Evolutionary conservation across 1,140 invertebrate species (phyloP), one percentile per base, ranked within the genome.

Genomic region (Sesamia nonagrioides): DNA sequence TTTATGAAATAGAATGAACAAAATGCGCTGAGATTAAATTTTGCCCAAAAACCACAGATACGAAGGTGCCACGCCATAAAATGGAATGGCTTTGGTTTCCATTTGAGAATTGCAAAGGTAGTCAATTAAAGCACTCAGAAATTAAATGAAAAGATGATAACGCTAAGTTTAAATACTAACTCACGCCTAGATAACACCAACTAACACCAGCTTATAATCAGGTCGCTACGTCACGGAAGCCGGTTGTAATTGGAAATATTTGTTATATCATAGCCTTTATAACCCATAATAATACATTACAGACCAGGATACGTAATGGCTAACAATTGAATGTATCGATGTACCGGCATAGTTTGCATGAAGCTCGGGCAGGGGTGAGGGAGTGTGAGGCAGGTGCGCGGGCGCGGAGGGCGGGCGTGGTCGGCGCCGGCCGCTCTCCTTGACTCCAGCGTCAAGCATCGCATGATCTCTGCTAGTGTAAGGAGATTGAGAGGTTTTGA

Each of bases 381-480:
- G 61, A 82, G 81, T 82, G 83, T 61, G 84, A 72, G 86, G 80
- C 69, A 56, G 79, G 71, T 74, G 78, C 42, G 69, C 54, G 69
- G 84, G 86, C 42, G 86, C 77, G 89, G 81, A 82, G 84, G 73
- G 84, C 90, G 89, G 93, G 93, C 92, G 92, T 93, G 92, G 92
- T 91, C 91, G 92, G 91, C 91, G 92, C 92, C 92, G 92, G 92
- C 92, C 91, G 92, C 92, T 94, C 90, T 91, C 92, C 92, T 94
- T 94, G 92, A 94, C 92, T 93, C 90, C 83, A 91, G 86, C 92
- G 92, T 92, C 92, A 93, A 93, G 89, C 92, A 94, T 94, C 92
- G 91, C 91, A 94, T 94, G 92, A 94, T 93, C 92, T 94, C 89
- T 89, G 77, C 77, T 73, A 66, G 79, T 86, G 21, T 84, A 82